A percentile compares a stretch with the other conserved stretches of the same genome.
Conservation (phyloP, 2,888 invertebrate species). For the Graphium colonna region DNA sequence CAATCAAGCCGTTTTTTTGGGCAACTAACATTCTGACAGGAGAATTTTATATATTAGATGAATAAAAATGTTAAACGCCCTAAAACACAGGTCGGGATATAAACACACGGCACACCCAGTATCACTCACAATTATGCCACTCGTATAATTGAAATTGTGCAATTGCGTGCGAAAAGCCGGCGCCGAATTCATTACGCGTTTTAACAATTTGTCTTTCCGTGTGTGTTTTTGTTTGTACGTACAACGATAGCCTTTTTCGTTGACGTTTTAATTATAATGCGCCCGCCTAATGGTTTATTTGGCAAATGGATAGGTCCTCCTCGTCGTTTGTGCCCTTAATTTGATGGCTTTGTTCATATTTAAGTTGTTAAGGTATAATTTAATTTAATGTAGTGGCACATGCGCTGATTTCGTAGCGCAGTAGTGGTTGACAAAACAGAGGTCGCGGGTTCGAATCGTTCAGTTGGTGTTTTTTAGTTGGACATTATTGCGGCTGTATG, state of each 20-base stretch:
- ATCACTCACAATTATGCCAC: slow-evolving; percentile 37
- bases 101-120: slow-evolving; percentile 34
- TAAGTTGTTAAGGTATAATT: too few species aligned
- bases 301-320: slow-evolving; percentile 44
- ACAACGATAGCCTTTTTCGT: slow-evolving; percentile 53
- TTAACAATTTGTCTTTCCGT: slow-evolving; percentile 55
- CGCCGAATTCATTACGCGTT: slow-evolving; percentile 74
- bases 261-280: slow-evolving; percentile 66
- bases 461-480: too few species aligned
- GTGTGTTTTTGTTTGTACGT: slow-evolving; percentile 47
- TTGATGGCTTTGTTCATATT: too few species aligned
- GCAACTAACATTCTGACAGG: too few species aligned
- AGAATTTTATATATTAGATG: not conserved
- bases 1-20: too few species aligned
- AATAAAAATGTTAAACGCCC: slow-evolving; percentile 1
- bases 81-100: slow-evolving; percentile 14
- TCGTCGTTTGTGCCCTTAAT: too few species aligned
- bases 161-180: slow-evolving; percentile 77
- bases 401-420: too few species aligned
- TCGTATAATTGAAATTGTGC: slow-evolving; percentile 80
- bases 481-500: too few species aligned
- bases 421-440: too few species aligned
- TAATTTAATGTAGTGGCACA: too few species aligned
- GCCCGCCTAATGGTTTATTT: slow-evolving; percentile 43
- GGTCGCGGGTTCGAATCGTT: too few species aligned